Percentiles rank a stretch among this genome's conserved stretches.
These are phyloP conservation scores for Grammomys surdaster DNA, from an alignment of 2,113 vertebrate species.

Conservation along the genomic window DNA sequence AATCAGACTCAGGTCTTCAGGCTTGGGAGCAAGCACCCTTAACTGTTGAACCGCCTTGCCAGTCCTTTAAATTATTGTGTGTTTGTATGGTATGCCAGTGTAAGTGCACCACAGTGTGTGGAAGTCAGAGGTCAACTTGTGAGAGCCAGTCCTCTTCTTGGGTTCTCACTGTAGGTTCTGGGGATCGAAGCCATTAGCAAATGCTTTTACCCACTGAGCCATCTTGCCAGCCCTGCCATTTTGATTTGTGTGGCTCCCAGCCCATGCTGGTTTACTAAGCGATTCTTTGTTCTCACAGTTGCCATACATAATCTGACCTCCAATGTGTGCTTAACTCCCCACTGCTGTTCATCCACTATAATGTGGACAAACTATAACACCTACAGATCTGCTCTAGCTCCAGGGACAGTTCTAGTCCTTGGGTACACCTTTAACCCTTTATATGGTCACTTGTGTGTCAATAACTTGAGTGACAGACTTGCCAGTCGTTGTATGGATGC, in stretches of 20 bases:
- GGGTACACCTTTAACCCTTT: not conserved
- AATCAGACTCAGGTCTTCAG: not conserved
- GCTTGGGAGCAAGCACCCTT: not conserved
- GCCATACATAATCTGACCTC: no score
- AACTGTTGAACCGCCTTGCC: not conserved
- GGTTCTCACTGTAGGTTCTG: not conserved
- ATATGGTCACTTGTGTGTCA: not conserved
- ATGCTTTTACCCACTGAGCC: no score
- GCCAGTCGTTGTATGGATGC: not conserved
- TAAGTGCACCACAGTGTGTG: not conserved
- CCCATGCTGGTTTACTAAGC: no score
- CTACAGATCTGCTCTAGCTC: not conserved
- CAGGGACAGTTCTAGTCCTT: not conserved
- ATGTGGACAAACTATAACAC: not conserved
- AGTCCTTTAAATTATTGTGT: not conserved
- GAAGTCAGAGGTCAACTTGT: not conserved
- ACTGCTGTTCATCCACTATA: not conserved
- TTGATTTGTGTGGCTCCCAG: not conserved
- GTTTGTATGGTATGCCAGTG: not conserved
- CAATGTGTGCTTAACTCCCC: not conserved
- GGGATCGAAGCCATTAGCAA: not conserved
- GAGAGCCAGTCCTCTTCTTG: not conserved
- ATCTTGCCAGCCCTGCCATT: not conserved
- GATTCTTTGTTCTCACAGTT: not conserved
- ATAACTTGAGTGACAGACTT: not conserved